Conservation (phyloP, 2,797 vertebrate species). For the Argya squamiceps region DNA sequence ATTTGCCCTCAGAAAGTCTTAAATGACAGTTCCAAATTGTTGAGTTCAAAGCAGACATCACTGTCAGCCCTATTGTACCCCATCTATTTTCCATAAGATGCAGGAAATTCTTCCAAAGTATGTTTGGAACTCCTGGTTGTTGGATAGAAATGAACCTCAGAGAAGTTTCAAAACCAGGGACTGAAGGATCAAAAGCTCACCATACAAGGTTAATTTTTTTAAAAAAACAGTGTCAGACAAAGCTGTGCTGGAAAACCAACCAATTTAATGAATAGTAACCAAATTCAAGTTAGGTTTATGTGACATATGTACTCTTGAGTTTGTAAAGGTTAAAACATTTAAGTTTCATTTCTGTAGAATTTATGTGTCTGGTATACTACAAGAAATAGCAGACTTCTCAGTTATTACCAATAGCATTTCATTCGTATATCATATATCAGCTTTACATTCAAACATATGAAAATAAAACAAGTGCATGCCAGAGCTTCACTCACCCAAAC, state of each 20-base stretch:
- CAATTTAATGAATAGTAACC: neutral
- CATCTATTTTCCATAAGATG: neutral
- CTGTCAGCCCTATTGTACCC: neutral
- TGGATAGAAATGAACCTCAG: neutral
- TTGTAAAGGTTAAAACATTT: neutral
- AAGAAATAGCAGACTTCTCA: neutral
- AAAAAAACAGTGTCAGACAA: neutral
- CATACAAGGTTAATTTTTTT: neutral
- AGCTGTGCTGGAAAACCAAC: neutral
- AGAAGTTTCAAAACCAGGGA: neutral
- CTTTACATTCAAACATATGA: neutral
- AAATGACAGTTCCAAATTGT: neutral
- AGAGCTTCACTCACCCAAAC: neutral
- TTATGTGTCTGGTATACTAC: neutral
- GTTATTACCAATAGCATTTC: neutral
- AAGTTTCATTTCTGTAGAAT: neutral
- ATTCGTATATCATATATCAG: neutral
- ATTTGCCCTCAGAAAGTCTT: neutral
- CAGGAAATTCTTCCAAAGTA: neutral
- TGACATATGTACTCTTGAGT: neutral
- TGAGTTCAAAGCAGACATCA: neutral
- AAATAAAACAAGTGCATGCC: neutral
- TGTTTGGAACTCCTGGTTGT: neutral
- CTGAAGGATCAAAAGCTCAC: neutral
- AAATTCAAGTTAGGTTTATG: neutral